Conservation (phyloP, 2,888 invertebrate species). For the Microdon myrmicae region DNA sequence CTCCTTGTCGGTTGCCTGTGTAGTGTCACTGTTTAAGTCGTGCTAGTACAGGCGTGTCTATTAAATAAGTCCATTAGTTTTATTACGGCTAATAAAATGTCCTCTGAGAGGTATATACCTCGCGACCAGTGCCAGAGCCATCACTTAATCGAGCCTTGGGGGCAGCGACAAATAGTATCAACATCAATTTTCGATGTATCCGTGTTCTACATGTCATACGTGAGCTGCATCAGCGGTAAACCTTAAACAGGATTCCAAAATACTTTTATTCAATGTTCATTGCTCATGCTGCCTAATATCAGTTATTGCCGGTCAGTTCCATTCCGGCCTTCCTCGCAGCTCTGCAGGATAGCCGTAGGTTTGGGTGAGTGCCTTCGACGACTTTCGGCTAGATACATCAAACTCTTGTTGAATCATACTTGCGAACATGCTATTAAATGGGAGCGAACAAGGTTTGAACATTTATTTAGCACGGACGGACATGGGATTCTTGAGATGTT, state of each 20-base stretch:
- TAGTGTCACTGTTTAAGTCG: slow-evolving; percentile 55
- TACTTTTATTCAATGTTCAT: slow-evolving; percentile 54
- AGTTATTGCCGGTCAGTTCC: slow-evolving; percentile 13
- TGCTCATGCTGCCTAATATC: slow-evolving; percentile 39
- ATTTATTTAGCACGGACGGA: slow-evolving; percentile 53
- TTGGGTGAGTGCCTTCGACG: slow-evolving; percentile 39
- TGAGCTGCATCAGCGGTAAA: slow-evolving; percentile 53
- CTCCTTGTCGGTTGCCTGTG: slow-evolving; percentile 36
- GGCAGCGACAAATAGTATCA: slow-evolving; percentile 49
- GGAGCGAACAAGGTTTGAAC: slow-evolving; percentile 53
- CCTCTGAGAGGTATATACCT: slow-evolving; percentile 39
- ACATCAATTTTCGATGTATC: slow-evolving; percentile 47
- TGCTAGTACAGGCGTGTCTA: slow-evolving; percentile 53
- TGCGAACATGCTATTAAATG: slow-evolving; percentile 53
- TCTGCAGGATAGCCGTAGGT: slow-evolving; percentile 21
- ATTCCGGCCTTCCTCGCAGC: too few species aligned
- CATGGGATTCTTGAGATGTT: slow-evolving; percentile 50
- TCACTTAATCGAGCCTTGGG: slow-evolving; percentile 41
- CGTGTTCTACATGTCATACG: slow-evolving; percentile 61
- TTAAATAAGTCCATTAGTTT: slow-evolving; percentile 65
- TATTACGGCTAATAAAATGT: slow-evolving; percentile 64
- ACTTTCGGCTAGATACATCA: slow-evolving; percentile 52
- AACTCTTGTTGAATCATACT: slow-evolving; percentile 52
- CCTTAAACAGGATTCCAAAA: slow-evolving; percentile 55
- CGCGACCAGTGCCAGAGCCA: slow-evolving; percentile 22